These are phyloP conservation scores for Elaeidobius kamerunicus DNA, from an alignment of 2,888 invertebrate genomes.

Conservation along the genomic window DNA sequence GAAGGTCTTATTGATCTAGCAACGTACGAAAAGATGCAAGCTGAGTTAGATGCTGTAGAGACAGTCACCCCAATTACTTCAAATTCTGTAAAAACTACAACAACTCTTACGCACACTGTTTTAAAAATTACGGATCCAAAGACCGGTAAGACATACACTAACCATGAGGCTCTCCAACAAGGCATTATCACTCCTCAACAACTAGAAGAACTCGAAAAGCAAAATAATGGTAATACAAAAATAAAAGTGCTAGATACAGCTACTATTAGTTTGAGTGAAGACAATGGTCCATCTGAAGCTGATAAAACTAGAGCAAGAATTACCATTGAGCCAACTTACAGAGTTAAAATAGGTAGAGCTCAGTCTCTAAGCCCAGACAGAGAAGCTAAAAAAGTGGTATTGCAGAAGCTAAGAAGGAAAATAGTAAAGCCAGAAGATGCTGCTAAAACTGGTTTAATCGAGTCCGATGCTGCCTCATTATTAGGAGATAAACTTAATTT, in stretches of 20 bases:
- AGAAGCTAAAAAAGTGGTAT: slow-evolving; percentile 64
- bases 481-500: slow-evolving; percentile 61
- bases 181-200: slow-evolving; percentile 40
- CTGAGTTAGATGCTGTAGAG: slow-evolving; percentile 41
- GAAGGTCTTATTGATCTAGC: slow-evolving; percentile 66
- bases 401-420: slow-evolving; percentile 77
- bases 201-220: slow-evolving; percentile 26
- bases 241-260: slow-evolving; percentile 42
- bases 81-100: slow-evolving; percentile 25
- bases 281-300: slow-evolving; percentile 52
- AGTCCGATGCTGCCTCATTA: slow-evolving; percentile 69
- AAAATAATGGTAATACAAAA: slow-evolving; percentile 25
- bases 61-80: slow-evolving; percentile 13
- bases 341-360: slow-evolving; percentile 61
- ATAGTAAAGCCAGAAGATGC: slow-evolving; percentile 75
- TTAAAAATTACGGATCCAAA: slow-evolving; percentile 51
- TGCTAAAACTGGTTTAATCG: slow-evolving; percentile 72
- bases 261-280: slow-evolving; percentile 46
- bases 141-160: slow-evolving; percentile 48
- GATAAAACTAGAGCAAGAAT: slow-evolving; percentile 58
- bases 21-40: slow-evolving; percentile 55
- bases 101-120: slow-evolving; percentile 49
- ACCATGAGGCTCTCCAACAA: slow-evolving; percentile 48
- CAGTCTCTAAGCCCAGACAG: slow-evolving; percentile 57
- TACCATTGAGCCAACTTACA: slow-evolving; percentile 64